Percentiles rank a stretch among this genome's conserved stretches.
Conservation (phyloP, 64 coral and sea anemone genomes). For the Exaiptasia diaphana region DNA sequence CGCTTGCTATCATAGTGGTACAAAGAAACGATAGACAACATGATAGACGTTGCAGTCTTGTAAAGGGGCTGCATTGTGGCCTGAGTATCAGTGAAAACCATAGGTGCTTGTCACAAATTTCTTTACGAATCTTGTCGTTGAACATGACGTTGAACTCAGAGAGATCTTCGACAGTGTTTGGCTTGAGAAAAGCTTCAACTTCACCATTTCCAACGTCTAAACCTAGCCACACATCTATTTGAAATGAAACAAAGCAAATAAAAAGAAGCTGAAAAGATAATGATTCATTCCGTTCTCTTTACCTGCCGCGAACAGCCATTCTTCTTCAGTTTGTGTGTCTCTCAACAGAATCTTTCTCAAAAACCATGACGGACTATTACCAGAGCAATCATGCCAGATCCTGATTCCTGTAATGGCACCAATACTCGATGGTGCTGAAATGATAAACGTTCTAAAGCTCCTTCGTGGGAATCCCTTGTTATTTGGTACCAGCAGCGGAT, state of each 20-base stretch:
- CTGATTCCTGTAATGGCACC: constrained; percentile 26
- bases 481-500: not conserved
- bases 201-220: constrained; percentile 65
- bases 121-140: constrained; percentile 43
- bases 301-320: constrained; percentile 48
- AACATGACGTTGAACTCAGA: constrained; percentile 48
- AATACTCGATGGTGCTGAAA: constrained; percentile 18
- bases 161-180: constrained; percentile 43
- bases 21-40: constrained; percentile 72
- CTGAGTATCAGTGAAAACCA: constrained; percentile 70
- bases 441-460: constrained; percentile 26
- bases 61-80: constrained; percentile 68
- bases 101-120: constrained; percentile 68
- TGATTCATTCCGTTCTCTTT: not conserved
- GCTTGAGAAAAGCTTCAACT: constrained; percentile 30
- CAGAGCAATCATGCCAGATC: constrained; percentile 53
- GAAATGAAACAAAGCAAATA: not conserved
- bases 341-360: constrained; percentile 12
- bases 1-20: constrained; percentile 60
- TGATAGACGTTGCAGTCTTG: constrained; percentile 61
- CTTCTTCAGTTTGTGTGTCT: constrained; percentile 34
- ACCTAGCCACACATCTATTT: constrained; percentile 53
- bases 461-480: constrained; percentile 21
- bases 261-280: not conserved
- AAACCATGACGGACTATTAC: constrained; percentile 41